Evolutionary conservation across 2,113 vertebrate genomes (phyloP).

Genomic region (Rhinogobius similis): DNA sequence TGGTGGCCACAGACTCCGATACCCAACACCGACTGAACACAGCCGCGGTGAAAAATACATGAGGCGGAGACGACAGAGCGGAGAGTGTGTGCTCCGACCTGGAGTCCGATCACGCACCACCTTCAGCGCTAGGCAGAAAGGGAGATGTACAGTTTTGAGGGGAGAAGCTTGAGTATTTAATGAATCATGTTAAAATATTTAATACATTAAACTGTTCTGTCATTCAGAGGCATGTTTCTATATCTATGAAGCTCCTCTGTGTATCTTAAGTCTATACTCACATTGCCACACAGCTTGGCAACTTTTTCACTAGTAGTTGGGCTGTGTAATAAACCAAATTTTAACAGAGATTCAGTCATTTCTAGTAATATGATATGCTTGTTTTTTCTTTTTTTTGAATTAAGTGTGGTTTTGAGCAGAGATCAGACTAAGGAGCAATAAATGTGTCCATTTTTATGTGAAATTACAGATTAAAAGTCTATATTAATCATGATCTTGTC

Average conservation of each 20-base stretch:
- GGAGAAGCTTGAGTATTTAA: too few relatives aligned
- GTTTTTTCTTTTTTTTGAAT: too few relatives aligned
- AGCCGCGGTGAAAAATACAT: conserved; percentile 58
- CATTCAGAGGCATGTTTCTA: too few relatives aligned
- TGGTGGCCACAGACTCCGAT: conserved; percentile 27
- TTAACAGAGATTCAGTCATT: background rate
- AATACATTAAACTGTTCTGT: too few relatives aligned
- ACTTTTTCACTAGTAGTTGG: background rate
- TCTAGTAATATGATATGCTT: too few relatives aligned
- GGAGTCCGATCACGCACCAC: conserved; percentile 29
- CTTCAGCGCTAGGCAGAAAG: background rate
- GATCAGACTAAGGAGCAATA: background rate
- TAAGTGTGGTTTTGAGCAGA: conserved; percentile 11
- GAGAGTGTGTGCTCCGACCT: conserved; percentile 1
- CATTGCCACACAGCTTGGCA: background rate
- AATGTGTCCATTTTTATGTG: too few relatives aligned
- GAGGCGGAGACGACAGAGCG: conserved; percentile 24
- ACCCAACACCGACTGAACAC: conserved; percentile 35
- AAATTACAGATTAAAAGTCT: too few relatives aligned
- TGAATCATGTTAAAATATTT: too few relatives aligned
- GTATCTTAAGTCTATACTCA: too few relatives aligned
- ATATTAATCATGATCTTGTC: too few relatives aligned
- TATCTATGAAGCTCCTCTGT: too few relatives aligned
- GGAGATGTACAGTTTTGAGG: too few relatives aligned
- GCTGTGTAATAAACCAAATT: background rate